Conservation (phyloP, 2,888 invertebrate genomes). For the Apamea sordens region DNA sequence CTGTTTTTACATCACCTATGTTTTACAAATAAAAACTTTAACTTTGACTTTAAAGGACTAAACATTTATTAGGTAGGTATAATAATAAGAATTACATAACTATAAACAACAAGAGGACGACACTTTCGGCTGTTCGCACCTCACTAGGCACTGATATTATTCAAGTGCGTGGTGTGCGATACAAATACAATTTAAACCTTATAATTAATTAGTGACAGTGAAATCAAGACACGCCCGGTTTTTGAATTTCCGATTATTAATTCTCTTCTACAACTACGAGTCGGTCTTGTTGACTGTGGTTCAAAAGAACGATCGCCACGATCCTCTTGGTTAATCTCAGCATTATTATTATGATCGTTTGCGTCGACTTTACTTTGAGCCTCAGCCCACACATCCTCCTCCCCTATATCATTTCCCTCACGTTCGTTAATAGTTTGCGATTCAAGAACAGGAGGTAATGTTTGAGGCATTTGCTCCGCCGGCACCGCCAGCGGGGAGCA, state of each 20-base stretch:
- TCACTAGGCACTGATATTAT: background rate
- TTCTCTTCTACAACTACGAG: conserved; percentile 7
- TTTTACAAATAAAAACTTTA: too few relatives aligned
- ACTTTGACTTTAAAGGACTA: too few relatives aligned
- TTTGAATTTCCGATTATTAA: too few relatives aligned
- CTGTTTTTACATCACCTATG: too few relatives aligned
- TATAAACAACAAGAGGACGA: background rate
- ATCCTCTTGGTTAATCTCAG: background rate
- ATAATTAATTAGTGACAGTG: too few relatives aligned
- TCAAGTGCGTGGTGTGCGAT: background rate
- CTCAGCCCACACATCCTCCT: background rate
- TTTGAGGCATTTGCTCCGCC: too few relatives aligned
- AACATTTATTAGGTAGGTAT: background rate
- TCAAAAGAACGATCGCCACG: background rate
- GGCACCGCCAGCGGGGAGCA: too few relatives aligned
- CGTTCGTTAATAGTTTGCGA: background rate
- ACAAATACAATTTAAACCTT: background rate
- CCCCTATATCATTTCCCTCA: conserved; percentile 1
- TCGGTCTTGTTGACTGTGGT: conserved; percentile 3
- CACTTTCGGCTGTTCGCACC: background rate
- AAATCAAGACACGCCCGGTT: too few relatives aligned
- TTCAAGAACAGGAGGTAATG: background rate
- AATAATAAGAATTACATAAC: background rate
- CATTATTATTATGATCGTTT: background rate
- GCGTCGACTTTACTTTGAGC: conserved; percentile 1